Evolutionary conservation across 2,113 vertebrate genomes (phyloP), one percentile per base, ranked within the genome.

Genomic region (Henicopernis longicauda): DNA sequence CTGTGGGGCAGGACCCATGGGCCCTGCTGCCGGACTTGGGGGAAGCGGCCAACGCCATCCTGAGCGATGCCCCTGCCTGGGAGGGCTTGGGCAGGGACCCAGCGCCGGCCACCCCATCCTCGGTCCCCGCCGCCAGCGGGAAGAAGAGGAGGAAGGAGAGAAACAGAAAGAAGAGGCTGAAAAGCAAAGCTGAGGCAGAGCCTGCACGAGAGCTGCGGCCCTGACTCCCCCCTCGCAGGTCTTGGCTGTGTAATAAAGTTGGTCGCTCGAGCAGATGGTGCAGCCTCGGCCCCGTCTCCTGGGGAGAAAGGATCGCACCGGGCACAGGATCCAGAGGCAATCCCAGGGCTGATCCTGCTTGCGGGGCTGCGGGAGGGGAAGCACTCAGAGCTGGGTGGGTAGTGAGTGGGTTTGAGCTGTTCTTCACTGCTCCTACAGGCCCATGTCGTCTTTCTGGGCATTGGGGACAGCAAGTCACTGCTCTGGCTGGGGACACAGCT

Each of bases 21-120:
- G 96, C 86, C 25, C 95, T 38, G 12, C 95, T 81, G 4, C 86
- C 66, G 6, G 96, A 97, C 71, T 58, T 90, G 10, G 93, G 86
- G 23, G 94, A 98, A 72, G 84, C 93, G 6, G 98, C 96, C 79
- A 98, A 98, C 50, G 95, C 98, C 27, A 84, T 98, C 91, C 97
- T 98, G 90, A 94, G 63, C 0, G 93, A 97, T 26, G 98, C 96
- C 10, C 96, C 44, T 0, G 50, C 4, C 2, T 3, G 0, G 73
- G 55, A 89, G 19, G 69, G 31, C 34, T 3, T 40, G 77, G 87
- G 45, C 36, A 66, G 27, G 62, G 80, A 73, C 11, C 42, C 13
- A 6, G 18, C 3, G 5, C 31, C 78, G 1, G 32, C 17, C 27
- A 9, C 78, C 6, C 54, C 90, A 26, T 55, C 82, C 71, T 61